Evolutionary conservation across 2,888 invertebrate genomes (phyloP).

Genomic region (Allacma fusca): DNA sequence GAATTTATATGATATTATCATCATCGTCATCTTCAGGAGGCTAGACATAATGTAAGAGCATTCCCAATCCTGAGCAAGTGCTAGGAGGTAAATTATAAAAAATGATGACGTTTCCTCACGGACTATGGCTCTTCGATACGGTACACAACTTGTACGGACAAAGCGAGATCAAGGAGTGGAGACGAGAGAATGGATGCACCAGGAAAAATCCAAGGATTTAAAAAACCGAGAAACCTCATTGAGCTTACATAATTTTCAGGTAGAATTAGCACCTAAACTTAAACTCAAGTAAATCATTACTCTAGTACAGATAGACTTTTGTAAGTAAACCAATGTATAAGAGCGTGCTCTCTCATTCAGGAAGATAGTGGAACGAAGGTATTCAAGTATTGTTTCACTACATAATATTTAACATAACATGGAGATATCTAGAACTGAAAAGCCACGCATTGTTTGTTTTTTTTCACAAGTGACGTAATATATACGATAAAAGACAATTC

Average conservation of each 20-base stretch:
- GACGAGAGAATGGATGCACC: not conserved
- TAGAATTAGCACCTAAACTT: conserved; percentile 13
- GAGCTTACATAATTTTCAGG: conserved; percentile 23
- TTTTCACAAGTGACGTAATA: too few species aligned
- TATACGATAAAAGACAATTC: too few species aligned
- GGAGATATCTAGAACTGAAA: too few species aligned
- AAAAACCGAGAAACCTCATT: conserved; percentile 17
- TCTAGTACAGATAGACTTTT: too few species aligned
- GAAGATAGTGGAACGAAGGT: not conserved
- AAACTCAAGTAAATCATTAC: too few species aligned
- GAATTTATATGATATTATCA: not conserved
- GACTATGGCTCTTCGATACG: not conserved
- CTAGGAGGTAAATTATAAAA: not conserved
- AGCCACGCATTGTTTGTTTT: too few species aligned
- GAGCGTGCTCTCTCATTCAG: not conserved
- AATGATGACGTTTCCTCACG: conserved; percentile 6
- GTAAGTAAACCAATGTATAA: too few species aligned
- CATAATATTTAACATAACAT: too few species aligned
- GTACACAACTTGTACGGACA: not conserved
- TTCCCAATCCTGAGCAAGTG: not conserved
- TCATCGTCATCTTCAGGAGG: not conserved
- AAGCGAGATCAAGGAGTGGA: too few species aligned
- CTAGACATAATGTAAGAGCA: not conserved
- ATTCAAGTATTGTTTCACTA: too few species aligned
- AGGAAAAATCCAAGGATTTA: not conserved